These are phyloP conservation scores for Pygoscelis antarcticus DNA, from an alignment of 2,113 vertebrate species.

Conservation along the genomic window DNA sequence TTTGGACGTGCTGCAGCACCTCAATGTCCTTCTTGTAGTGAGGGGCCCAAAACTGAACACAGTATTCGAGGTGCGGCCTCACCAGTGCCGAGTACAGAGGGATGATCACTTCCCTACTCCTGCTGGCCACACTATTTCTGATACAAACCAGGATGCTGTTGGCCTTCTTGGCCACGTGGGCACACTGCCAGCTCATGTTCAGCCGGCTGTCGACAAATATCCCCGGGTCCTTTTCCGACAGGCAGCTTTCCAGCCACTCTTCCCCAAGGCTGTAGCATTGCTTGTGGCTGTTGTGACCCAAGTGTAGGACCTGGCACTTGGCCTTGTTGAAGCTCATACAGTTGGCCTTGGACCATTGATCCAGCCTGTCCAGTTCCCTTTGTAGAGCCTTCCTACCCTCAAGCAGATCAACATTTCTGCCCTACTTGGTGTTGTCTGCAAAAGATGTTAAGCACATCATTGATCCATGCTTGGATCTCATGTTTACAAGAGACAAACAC, in stretches of 20 bases:
- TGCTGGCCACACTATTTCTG: neutral
- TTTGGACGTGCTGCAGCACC: no score
- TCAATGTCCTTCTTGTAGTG: neutral
- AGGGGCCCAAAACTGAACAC: neutral
- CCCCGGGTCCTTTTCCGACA: accelerated
- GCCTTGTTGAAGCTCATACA: neutral
- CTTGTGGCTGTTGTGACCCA: neutral
- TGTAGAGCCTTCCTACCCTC: neutral
- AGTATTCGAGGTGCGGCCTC: neutral
- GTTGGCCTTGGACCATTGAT: neutral
- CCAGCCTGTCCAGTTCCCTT: neutral
- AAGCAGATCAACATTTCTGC: neutral
- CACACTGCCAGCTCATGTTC: neutral
- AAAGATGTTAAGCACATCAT: neutral
- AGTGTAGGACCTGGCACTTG: neutral
- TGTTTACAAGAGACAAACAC: neutral
- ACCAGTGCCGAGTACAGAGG: neutral
- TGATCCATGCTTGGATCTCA: neutral
- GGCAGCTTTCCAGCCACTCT: neutral
- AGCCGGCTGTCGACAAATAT: accelerated
- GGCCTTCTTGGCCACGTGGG: no score
- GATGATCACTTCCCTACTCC: neutral
- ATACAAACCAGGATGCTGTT: neutral
- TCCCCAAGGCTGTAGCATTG: neutral
- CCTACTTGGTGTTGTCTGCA: neutral